Percentiles rank a stretch among this genome's conserved stretches.
Evolutionary conservation across 2,113 vertebrate genomes (phyloP).

Genomic region (Podarcis muralis): DNA sequence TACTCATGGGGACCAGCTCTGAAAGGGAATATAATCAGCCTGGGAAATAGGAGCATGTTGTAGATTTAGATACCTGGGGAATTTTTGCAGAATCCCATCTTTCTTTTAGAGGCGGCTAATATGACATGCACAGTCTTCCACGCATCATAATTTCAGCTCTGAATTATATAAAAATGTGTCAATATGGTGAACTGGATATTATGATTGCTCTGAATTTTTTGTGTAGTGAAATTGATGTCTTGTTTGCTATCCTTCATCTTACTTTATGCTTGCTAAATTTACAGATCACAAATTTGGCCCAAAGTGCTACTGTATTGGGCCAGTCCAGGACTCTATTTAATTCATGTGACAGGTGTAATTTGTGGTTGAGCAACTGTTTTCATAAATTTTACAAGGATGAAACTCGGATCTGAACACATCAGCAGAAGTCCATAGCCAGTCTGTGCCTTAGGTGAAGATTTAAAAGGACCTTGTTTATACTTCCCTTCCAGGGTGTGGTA

Average conservation of each 20-base stretch:
- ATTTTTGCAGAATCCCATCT: slow-evolving; percentile 37
- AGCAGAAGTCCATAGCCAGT: not conserved
- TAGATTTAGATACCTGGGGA: not conserved
- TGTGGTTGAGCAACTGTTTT: not conserved
- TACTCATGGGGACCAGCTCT: slow-evolving; percentile 17
- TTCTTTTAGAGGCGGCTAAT: slow-evolving; percentile 14
- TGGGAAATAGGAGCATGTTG: not conserved
- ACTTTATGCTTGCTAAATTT: slow-evolving; percentile 3
- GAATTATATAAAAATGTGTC: not conserved
- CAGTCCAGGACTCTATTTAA: not conserved
- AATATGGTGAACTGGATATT: not conserved
- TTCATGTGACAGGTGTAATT: not conserved
- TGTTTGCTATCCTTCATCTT: slow-evolving; percentile 1
- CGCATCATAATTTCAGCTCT: not conserved
- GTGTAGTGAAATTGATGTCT: not conserved
- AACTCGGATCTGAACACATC: not conserved
- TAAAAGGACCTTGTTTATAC: not conserved
- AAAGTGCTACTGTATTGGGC: not conserved
- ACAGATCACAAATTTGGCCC: not conserved
- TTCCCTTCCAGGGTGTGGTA: not conserved
- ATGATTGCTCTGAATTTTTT: not conserved
- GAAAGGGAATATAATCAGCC: slow-evolving; percentile 29
- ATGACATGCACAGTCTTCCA: not conserved
- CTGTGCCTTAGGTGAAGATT: not conserved
- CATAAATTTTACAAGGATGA: not conserved